Evolutionary conservation across 2,888 invertebrate species (phyloP), one percentile per base, ranked within the genome.

Genomic region (Minunthozetes semirufus): DNA sequence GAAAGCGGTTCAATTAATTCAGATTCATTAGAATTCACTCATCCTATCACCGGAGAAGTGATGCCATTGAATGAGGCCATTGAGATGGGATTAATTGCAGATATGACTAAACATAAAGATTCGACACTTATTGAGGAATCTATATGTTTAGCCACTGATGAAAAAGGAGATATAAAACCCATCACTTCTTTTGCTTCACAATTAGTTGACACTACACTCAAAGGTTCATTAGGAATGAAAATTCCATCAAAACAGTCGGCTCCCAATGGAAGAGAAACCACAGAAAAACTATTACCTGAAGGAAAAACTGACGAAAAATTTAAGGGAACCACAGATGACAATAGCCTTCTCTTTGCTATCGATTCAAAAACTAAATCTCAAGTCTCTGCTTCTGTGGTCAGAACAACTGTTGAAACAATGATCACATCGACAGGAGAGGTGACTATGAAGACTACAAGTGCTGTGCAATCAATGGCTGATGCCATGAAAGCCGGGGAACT

Each of bases 401-500:
- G 33, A 15, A 66, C 66, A 5, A 66, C 66, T 4, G 33, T 66
- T 17, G 66, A 66, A n/a, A 66, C 66, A n/a, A n/a, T 66, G 8
- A 66, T 66, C 38, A 66, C 66, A 38, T 38, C 66, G 11, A 66
- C 33, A 3, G 66, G 66, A n/a, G 38, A 66, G 33, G 38, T 66
- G n/a, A 66, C 38, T 6, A 15, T 66, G 19, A 66, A 11, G n/a
- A 11, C 66, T 8, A 38, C 66, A 6, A 66, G 66, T 66, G 66
- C 66, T 66, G 5, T 66, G 5, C 66, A 66, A 38, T 87, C 86
- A 70, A 89, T 91, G 78, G 85, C 87, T 5, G 87, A 87, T 78
- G 89, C 90, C 2, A 82, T 89, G 9, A 86, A 87, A 79, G 85
- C 85, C 78, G 89, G 89, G 42, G 85, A 88, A 66, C 85, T 90